Conservation (phyloP, 2,797 vertebrate species). For the Benthosema pterotum region DNA sequence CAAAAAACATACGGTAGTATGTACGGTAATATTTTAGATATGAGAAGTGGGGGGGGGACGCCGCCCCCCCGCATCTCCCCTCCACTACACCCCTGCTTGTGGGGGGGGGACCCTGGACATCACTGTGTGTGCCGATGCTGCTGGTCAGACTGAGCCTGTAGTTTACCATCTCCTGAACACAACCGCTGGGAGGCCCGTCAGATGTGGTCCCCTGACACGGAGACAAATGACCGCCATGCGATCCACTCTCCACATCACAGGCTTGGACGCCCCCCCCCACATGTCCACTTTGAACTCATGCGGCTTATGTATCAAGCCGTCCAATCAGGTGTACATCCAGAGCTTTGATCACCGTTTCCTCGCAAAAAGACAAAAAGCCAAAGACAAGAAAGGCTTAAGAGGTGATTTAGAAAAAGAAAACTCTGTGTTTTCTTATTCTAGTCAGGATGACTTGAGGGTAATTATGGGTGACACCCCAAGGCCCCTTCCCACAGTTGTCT, state of each 20-base stretch:
- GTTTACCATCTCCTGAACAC: conserved; percentile 57
- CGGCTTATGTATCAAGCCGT: background rate
- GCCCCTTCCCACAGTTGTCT: too few relatives aligned
- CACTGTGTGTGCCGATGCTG: background rate
- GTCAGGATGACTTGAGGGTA: too few relatives aligned
- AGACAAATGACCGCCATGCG: conserved; percentile 31
- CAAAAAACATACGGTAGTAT: too few relatives aligned
- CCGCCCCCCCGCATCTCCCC: too few relatives aligned
- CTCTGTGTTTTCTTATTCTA: too few relatives aligned
- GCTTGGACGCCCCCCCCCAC: conserved; percentile 17
- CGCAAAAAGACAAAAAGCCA: background rate
- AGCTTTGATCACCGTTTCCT: conserved; percentile 12
- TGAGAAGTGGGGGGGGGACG: too few relatives aligned
- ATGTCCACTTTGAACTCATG: conserved; percentile 32
- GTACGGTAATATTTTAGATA: too few relatives aligned
- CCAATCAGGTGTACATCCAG: background rate
- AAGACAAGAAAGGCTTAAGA: conserved; percentile 4
- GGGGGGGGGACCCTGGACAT: too few relatives aligned
- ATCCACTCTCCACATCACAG: conserved; percentile 19
- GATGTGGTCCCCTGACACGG: conserved; percentile 57
- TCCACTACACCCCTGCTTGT: too few relatives aligned
- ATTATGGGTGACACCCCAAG: too few relatives aligned
- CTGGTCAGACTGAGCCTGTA: conserved; percentile 21
- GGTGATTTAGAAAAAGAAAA: conserved; percentile 3
- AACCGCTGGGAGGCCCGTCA: conserved; percentile 35